Evolutionary conservation across 23 tunicate genomes (phyloP).

Genomic region (Diplosoma virens): DNA sequence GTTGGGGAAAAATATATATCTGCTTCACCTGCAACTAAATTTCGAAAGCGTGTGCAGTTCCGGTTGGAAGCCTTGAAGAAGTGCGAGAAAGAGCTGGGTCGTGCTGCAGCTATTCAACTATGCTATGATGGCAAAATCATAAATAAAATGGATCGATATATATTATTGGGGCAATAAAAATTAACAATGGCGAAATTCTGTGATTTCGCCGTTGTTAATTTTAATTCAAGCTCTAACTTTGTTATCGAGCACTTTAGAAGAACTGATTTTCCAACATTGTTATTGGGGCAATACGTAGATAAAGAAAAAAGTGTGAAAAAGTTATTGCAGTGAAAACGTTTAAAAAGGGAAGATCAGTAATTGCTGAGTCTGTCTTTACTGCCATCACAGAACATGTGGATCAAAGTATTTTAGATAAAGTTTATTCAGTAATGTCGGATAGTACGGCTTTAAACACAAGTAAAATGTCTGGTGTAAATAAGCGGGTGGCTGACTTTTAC

Average conservation of each 20-base stretch:
- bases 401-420: background rate
- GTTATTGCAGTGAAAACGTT: conserved; percentile 5
- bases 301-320: conserved; percentile 12
- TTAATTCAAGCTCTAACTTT: too few species aligned
- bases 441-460: conserved; percentile 8
- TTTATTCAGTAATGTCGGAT: conserved; percentile 4
- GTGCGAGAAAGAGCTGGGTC: conserved; percentile 1
- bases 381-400: conserved; percentile 2
- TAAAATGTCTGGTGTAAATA: conserved; percentile 9
- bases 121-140: conserved; percentile 7
- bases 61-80: conserved; percentile 3
- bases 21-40: conserved; percentile 6
- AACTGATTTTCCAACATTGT: too few species aligned
- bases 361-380: conserved; percentile 3
- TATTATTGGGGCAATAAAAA: background rate
- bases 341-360: background rate
- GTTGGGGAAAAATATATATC: background rate
- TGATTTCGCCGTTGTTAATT: too few species aligned
- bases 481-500: background rate
- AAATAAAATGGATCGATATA: background rate
- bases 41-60: conserved; percentile 1
- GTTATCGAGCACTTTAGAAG: too few species aligned
- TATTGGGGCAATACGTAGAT: background rate
- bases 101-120: background rate
- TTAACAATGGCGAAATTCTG: too few species aligned